Base-by-base conservation (phyloP, 1,140 invertebrate species). In the Theocolax elegans region DNA sequence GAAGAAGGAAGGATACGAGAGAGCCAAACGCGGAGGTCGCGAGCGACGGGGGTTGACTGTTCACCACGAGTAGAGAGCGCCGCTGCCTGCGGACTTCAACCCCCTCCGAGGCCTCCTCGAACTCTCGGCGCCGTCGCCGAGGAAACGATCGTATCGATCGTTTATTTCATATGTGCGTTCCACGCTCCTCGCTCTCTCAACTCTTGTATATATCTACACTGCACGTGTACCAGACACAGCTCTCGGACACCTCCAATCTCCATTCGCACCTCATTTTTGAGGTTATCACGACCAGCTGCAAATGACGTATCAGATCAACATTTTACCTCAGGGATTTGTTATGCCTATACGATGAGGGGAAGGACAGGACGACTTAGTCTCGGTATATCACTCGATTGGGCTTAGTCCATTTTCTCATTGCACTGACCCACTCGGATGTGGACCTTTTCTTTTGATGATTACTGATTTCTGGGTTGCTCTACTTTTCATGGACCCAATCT, bases 81-180 rank as follows among this genome's bases (percentile, higher is more conserved):
- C 17, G 53, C 53, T 23, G 60, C 66, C 35, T 68, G 66, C 56
- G 35, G 46, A 60, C 66, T 68, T 51, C 31, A 68, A 59, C 44
- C 66, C 66, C 66, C 56, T 48, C 56, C 35, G 40, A 31, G 23
- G 12, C 48, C 38, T n/a, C 17, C 1, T 12, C 51, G 44, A 23
- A 40, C 46, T n/a, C 59, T 63, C 42, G 21, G 59, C 60, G 68
- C 53, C 68, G 68, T 65, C 68, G 68, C 42, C 53, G 68, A 71
- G 68, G 60, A 65, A 71, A 71, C 60, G 53, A 71, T 71, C 51
- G 27, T 71, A 71, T 71, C 68, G 68, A 71, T 71, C 68, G n/a
- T 44, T 58, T 40, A 58, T 42, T 51, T 23, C 48, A 51, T 51
- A 12, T 51, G 23, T 19, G 23, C 17, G 17, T 2, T 19, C 23